phyloP scores from a whole-genome alignment of 2,797 vertebrate species.

The Propithecus deckenii region DNA sequence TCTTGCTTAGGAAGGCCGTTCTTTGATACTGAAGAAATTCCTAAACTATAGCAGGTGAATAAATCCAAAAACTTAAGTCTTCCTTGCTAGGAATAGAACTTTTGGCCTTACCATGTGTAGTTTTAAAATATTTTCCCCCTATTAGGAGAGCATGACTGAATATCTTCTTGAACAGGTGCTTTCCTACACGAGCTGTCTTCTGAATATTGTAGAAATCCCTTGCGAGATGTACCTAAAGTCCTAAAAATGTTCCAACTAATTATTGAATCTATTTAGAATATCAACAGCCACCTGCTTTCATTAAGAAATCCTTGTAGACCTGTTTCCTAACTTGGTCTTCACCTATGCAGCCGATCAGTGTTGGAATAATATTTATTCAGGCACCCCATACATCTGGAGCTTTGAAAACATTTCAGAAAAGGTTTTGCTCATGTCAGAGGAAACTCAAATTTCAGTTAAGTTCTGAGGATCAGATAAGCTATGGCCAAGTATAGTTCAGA shows the following conservation, averaged over 20 bases:
- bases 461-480: neutral
- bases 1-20: constrained; percentile 68
- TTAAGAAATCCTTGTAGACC: constrained; percentile 65
- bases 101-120: neutral
- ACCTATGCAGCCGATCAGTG: constrained; percentile 60
- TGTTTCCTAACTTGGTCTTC: constrained; percentile 58
- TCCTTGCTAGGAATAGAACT: constrained; percentile 14
- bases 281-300: constrained; percentile 73
- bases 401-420: constrained; percentile 48
- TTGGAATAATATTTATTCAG: constrained; percentile 66
- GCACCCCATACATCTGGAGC: constrained; percentile 33
- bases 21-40: constrained; percentile 45
- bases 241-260: constrained; percentile 70
- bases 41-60: constrained; percentile 56
- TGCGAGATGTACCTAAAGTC: constrained; percentile 58
- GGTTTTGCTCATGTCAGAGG: neutral
- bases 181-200: constrained; percentile 59
- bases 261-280: constrained; percentile 67
- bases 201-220: constrained; percentile 68
- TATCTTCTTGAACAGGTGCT: constrained; percentile 62
- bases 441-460: neutral
- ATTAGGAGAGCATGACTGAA: constrained; percentile 11
- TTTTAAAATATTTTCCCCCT: constrained; percentile 8
- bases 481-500: neutral
- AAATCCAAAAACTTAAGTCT: constrained; percentile 45